Evolutionary conservation across 2,888 invertebrate species (phyloP).

Genomic region (Ptilodon capucinus): DNA sequence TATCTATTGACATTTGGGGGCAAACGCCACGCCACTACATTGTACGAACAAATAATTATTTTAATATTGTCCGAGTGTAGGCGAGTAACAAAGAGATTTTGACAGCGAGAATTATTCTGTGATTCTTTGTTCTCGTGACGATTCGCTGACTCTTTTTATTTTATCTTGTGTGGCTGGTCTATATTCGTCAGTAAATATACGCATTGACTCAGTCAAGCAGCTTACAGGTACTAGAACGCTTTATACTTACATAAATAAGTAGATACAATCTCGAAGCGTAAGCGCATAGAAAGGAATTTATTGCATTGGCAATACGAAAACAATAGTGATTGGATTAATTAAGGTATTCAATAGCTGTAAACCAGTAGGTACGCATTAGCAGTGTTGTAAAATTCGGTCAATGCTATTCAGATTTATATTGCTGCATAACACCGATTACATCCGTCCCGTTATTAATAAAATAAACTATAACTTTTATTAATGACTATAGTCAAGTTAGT

Average conservation of each 20-base stretch:
- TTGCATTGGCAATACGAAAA: conserved; percentile 28
- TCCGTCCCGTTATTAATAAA: conserved; percentile 9
- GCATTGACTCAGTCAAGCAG: no score
- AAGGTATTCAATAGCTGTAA: conserved; percentile 28
- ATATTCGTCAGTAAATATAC: no score
- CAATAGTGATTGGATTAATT: conserved; percentile 31
- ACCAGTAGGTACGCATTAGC: conserved; percentile 15
- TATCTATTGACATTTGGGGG: no score
- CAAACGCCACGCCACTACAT: no score
- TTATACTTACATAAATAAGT: no score
- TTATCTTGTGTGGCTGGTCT: no score
- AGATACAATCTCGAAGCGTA: not conserved
- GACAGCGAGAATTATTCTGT: no score
- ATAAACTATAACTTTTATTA: conserved; percentile 6
- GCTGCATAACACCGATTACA: conserved; percentile 15
- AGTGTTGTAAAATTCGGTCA: conserved; percentile 32
- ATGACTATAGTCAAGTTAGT: not conserved
- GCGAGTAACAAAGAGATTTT: no score
- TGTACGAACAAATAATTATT: no score
- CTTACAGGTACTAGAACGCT: no score
- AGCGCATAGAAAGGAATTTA: not conserved
- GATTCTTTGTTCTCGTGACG: no score
- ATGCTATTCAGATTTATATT: conserved; percentile 32
- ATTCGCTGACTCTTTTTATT: no score
- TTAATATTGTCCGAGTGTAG: not conserved